These are phyloP conservation scores for Seira sanloemensis DNA, from an alignment of 2,888 invertebrate genomes.

Conservation along the genomic window DNA sequence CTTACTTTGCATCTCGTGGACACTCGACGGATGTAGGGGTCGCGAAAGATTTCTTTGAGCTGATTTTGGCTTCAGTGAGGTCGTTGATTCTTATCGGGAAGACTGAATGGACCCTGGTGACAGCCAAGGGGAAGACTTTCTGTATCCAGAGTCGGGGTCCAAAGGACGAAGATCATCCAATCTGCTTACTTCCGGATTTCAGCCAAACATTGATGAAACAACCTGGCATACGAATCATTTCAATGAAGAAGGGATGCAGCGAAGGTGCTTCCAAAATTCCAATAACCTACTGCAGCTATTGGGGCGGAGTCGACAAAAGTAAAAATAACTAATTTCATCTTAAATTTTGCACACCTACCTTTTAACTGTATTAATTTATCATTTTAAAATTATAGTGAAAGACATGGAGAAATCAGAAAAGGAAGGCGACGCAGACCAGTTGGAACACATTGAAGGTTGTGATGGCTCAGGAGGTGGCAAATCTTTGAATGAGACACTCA, in stretches of 20 bases:
- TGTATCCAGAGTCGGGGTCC: not conserved
- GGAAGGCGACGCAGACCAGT: not conserved
- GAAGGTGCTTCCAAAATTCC: not conserved
- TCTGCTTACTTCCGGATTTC: slow-evolving; percentile 34
- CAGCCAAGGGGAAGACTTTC: not conserved
- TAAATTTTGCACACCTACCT: not conserved
- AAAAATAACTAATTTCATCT: too few species aligned
- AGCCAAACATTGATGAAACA: slow-evolving; percentile 2
- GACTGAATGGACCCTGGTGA: slow-evolving; percentile 26
- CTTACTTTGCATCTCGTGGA: slow-evolving; percentile 12
- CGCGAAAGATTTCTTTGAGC: not conserved
- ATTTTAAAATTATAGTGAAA: not conserved
- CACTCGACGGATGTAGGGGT: not conserved
- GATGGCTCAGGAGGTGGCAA: slow-evolving; percentile 11
- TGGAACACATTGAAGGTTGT: not conserved
- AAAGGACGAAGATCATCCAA: slow-evolving; percentile 5
- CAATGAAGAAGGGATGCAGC: slow-evolving; percentile 9
- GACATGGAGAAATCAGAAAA: not conserved
- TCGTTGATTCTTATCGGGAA: slow-evolving; percentile 32
- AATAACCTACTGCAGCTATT: slow-evolving; percentile 25
- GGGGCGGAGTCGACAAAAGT: slow-evolving; percentile 5
- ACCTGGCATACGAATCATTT: not conserved
- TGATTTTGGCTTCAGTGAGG: not conserved
- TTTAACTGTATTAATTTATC: not conserved
- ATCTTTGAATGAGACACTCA: slow-evolving; percentile 20